Evolutionary conservation across 2,888 invertebrate genomes (phyloP).

Genomic region (Nomada ferruginata): DNA sequence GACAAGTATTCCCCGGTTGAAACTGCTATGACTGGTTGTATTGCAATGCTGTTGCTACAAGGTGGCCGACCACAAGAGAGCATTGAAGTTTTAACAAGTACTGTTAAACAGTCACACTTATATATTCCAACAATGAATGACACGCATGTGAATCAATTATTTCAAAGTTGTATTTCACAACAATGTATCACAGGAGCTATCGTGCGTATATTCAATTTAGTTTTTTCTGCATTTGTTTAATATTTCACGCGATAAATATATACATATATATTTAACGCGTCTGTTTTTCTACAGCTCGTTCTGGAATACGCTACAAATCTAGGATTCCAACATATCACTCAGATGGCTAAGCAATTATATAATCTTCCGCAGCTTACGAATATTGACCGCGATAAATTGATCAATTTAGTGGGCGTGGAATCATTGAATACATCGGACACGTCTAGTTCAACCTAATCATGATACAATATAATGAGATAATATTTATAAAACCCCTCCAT

Average conservation of each 20-base stretch:
- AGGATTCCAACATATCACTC: slow-evolving; percentile 85
- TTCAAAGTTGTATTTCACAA: slow-evolving; percentile 86
- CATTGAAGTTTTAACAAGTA: slow-evolving; percentile 59
- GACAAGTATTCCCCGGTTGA: background rate
- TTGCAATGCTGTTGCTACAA: slow-evolving; percentile 81
- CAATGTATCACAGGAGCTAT: slow-evolving; percentile 86
- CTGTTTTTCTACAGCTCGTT: slow-evolving; percentile 82
- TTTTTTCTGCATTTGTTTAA: background rate
- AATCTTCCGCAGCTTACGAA: slow-evolving; percentile 84
- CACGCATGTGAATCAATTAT: slow-evolving; percentile 85
- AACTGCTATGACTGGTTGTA: slow-evolving; percentile 18
- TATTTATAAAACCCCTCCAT: slow-evolving; percentile 9
- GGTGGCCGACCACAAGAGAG: slow-evolving; percentile 85
- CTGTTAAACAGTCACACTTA: slow-evolving; percentile 76
- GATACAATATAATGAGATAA: slow-evolving; percentile 1
- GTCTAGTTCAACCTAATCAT: slow-evolving; percentile 1
- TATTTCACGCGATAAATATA: background rate
- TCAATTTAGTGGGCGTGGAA: slow-evolving; percentile 85
- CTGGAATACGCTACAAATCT: slow-evolving; percentile 87
- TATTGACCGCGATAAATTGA: slow-evolving; percentile 84
- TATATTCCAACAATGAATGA: slow-evolving; percentile 85
- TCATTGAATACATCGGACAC: slow-evolving; percentile 38
- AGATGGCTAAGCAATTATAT: slow-evolving; percentile 83
- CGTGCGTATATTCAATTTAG: slow-evolving; percentile 78
- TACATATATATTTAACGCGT: background rate